These are phyloP conservation scores for Ichneumoninae sp. DNA, from an alignment of 2,888 invertebrate species.

Conservation along the genomic window DNA sequence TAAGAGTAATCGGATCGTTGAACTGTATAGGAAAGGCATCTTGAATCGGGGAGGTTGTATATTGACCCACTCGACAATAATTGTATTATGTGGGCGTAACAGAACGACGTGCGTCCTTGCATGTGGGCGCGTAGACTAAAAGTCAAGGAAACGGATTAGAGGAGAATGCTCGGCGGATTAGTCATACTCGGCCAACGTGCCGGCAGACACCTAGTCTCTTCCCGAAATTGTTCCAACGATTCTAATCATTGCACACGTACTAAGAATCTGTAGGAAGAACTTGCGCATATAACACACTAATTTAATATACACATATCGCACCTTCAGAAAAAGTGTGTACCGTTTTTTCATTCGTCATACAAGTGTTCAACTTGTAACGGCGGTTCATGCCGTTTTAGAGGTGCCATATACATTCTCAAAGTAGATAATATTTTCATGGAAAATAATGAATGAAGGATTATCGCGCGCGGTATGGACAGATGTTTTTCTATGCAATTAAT, in stretches of 20 bases:
- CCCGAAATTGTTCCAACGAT: conserved; percentile 4
- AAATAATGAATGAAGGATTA: neutral
- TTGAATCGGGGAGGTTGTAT: neutral
- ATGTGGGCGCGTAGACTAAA: neutral
- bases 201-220: neutral
- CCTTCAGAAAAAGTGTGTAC: neutral
- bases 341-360: neutral
- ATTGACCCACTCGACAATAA: neutral
- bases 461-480: neutral
- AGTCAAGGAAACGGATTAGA: neutral
- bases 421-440: neutral
- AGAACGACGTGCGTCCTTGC: conserved; percentile 35
- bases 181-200: conserved; percentile 5
- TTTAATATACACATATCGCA: neutral
- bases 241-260: neutral
- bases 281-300: neutral
- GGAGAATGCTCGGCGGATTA: conserved; percentile 6
- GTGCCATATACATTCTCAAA: neutral
- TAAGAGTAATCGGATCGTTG: conserved; percentile 15
- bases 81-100: conserved; percentile 1
- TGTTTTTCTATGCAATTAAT: conserved; percentile 19
- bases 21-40: neutral
- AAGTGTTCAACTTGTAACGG: neutral
- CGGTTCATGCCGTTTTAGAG: neutral
- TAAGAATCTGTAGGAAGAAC: neutral